Conservation (phyloP, 2,113 vertebrate genomes). For the Pomatorhinus ruficollis region DNA sequence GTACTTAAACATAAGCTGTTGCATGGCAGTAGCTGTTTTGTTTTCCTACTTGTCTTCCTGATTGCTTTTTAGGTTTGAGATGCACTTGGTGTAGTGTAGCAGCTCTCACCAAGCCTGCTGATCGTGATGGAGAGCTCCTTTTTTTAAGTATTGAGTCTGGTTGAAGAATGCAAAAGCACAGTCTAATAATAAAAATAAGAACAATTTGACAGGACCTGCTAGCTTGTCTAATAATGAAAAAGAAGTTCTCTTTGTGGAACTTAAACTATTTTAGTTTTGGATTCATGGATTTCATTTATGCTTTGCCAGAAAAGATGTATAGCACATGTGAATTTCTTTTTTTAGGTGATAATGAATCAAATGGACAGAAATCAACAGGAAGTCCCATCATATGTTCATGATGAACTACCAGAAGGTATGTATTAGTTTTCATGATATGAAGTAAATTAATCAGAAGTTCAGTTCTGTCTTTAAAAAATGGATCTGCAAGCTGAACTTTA, state of each 20-base stretch:
- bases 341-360: constrained; percentile 87
- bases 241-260: background rate
- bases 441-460: background rate
- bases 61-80: background rate
- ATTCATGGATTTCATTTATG: background rate
- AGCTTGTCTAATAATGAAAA: background rate
- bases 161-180: background rate
- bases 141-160: background rate
- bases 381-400: constrained; percentile 81
- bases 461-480: background rate
- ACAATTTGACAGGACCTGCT: background rate
- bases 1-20: background rate
- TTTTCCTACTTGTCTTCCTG: background rate
- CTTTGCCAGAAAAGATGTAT: background rate
- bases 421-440: background rate
- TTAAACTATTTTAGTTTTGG: background rate
- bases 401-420: constrained; percentile 86
- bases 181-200: background rate
- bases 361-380: constrained; percentile 83
- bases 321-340: constrained; percentile 30
- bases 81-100: background rate
- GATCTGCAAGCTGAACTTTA: background rate
- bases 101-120: background rate
- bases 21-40: background rate
- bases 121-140: background rate